Base-by-base conservation (phyloP, 1,140 invertebrate species). In the Drosophila punjabiensis region DNA sequence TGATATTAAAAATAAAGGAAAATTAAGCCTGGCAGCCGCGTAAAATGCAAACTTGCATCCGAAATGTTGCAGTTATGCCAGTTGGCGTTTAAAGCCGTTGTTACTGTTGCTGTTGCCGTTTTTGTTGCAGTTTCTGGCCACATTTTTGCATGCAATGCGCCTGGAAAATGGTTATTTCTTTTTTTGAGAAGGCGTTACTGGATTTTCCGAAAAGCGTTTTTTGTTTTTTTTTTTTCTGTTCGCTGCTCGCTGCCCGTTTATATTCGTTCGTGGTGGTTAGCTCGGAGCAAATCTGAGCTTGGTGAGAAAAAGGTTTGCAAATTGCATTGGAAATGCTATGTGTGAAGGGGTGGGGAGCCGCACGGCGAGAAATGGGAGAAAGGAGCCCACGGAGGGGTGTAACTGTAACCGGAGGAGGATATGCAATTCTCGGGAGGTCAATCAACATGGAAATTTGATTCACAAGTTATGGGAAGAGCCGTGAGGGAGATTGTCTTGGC, bases 11-110 rank as follows among this genome's bases (percentile, higher is more conserved):
- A 88, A 81, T 68, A 85, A 81, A 89, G 76, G 59, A 86, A 90
- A 90, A 90, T 90, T 91, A 90, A 90, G 86, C 86, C 86, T 90
- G 82, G 86, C 86, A 90, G 87, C 86, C 86, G 86, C 86, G 82
- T 82, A 90, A 89, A 90, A 89, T 85, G 85, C 82, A 85, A 89
- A 89, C 85, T 89, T 85, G 79, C 81, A 89, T 76, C 85, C 75
- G 79, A 88, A 88, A 88, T 85, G 85, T 82, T 89, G 85, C 81
- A 83, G 81, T 83, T 83, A 82, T 83, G 80, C 76, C 74, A 79
- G 76, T 83, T 84, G 75, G 81, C 78, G 77, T 79, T 79, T 64
- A 73, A 65, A 74, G 71, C 71, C 47, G 71, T 74, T 74, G 69
- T 64, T 68, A 62, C 59, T 68, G 33, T 64, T 68, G 33, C 41